Evolutionary conservation across 2,888 invertebrate genomes (phyloP), one percentile per base, ranked within the genome.

Genomic region (Oscheius sp.): DNA sequence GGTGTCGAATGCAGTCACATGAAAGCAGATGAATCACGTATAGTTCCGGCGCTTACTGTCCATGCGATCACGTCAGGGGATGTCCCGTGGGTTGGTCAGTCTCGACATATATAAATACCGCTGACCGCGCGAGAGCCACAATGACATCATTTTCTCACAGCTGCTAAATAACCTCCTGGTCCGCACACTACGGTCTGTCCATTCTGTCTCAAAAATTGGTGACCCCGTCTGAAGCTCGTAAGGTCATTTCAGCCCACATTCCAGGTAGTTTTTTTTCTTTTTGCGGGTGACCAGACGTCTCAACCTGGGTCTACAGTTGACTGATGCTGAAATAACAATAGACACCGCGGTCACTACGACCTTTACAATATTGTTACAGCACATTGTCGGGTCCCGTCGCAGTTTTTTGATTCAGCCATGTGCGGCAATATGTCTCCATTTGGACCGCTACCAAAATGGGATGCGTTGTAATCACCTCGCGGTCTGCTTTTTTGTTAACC

Each of bases 311-410:
- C 42, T 42, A 42, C 42, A 42, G 42, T 42, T 13, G 21, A 9
- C 53, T 21, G 51, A 33, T 33, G 35, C 3, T 35, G 68, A 55
- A 55, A 55, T 55, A 68, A 68, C 68, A 68, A 55, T 55, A 68
- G 68, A 42, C 42, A 55, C 68, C 10, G 50, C 29, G 68, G 68
- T 68, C 68, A 68, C 68, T 68, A 37, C 42, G 68, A 68, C 68
- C 68, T 68, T 68, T 68, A 68, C 68, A 68, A 68, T 37, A 55
- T 51, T 68, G 53, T 68, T 68, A 68, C 68, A 68, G 37, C 55
- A 35, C 51, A 32, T 42, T 42, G 42, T 21, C 21, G 21, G 21
- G 21, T 42, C 55, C 29, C 55, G 55, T 32, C 55, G 55, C 32
- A 29, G 21, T 55, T 55, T 55, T 21, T 50, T 51, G 51, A 65